These are phyloP conservation scores for Pseudopleuronectes americanus DNA, from an alignment of 2,797 vertebrate species.

Conservation along the genomic window DNA sequence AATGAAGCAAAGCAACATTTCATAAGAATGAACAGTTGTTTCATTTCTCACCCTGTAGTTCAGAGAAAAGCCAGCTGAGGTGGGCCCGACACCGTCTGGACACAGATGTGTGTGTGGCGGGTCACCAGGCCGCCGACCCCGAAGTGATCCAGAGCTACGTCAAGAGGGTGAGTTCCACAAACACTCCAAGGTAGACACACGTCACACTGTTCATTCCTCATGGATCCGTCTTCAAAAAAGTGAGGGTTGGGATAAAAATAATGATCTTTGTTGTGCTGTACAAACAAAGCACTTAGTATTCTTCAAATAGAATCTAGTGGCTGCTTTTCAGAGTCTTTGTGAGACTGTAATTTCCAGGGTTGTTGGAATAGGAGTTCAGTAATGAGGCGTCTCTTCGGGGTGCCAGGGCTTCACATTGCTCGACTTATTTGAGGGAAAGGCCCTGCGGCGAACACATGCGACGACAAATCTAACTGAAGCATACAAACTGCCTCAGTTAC, in stretches of 20 bases:
- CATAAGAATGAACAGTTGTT: constrained; percentile 18
- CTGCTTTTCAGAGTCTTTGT: neutral
- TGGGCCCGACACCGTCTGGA: constrained; percentile 87
- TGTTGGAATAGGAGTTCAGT: constrained; percentile 4
- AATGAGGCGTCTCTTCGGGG: neutral
- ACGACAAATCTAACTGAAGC: neutral
- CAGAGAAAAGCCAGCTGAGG: constrained; percentile 82
- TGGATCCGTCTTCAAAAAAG: constrained; percentile 5
- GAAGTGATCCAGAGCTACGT: constrained; percentile 91
- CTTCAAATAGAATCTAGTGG: neutral
- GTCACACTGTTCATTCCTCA: neutral
- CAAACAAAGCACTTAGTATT: neutral
- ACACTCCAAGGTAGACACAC: neutral
- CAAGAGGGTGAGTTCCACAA: constrained; percentile 87
- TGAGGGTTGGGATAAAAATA: constrained; percentile 3
- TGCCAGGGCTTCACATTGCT: constrained; percentile 6
- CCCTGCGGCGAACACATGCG: constrained; percentile 1
- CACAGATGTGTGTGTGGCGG: constrained; percentile 88
- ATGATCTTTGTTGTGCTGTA: constrained; percentile 6
- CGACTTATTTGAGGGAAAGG: constrained; percentile 10
- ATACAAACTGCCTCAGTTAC: neutral
- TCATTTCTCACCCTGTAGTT: constrained; percentile 73
- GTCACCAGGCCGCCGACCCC: constrained; percentile 86
- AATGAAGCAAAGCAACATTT: constrained; percentile 12
- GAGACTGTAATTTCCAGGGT: neutral